Evolutionary conservation across 2,797 vertebrate species (phyloP).

Genomic region (Sciaenops ocellatus): DNA sequence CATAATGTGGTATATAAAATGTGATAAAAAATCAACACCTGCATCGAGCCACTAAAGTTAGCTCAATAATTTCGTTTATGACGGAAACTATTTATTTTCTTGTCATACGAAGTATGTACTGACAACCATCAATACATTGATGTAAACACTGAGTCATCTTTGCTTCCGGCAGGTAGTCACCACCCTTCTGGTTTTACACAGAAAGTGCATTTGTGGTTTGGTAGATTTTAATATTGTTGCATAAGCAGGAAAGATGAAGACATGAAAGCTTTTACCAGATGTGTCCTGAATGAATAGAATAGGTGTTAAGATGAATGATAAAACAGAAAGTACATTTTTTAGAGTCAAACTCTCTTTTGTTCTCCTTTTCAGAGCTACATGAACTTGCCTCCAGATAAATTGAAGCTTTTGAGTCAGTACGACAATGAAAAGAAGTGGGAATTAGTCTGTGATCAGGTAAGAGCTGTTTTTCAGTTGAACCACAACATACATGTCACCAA

Average conservation of each 20-base stretch:
- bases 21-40: not conserved
- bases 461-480: conserved; percentile 6
- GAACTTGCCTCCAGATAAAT: conserved; percentile 97
- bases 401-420: conserved; percentile 91
- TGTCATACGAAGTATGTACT: conserved; percentile 6
- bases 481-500: no score
- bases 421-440: conserved; percentile 99
- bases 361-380: conserved; percentile 89
- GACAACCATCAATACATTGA: conserved; percentile 44
- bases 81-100: not conserved
- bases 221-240: conserved; percentile 15
- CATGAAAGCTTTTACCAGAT: no score
- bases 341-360: not conserved
- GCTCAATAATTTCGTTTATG: not conserved
- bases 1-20: not conserved
- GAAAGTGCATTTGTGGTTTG: conserved; percentile 39
- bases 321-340: not conserved
- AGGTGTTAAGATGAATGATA: no score
- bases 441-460: conserved; percentile 95
- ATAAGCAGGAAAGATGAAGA: not conserved
- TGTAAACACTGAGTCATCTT: conserved; percentile 65
- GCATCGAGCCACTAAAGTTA: not conserved
- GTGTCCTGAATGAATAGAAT: not conserved
- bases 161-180: conserved; percentile 27
- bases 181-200: conserved; percentile 2